Conservation (phyloP, 2,888 invertebrate genomes). For the Ophion ellenae region DNA sequence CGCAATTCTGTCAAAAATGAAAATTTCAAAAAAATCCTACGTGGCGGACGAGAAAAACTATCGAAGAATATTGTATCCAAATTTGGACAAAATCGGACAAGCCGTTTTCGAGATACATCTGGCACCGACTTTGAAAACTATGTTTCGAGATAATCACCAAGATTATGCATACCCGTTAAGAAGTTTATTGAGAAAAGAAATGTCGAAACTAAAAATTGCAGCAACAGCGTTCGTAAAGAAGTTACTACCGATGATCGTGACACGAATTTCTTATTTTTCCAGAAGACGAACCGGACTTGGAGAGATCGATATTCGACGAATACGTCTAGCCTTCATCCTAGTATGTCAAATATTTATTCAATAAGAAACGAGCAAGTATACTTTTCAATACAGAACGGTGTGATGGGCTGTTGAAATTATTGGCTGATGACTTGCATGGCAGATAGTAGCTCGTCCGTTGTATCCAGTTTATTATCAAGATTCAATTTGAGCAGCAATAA, state of each 20-base stretch:
- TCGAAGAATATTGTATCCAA: too few species aligned
- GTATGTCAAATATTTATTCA: conserved; percentile 2
- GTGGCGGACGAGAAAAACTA: too few species aligned
- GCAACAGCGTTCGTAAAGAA: neutral
- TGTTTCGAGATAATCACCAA: too few species aligned
- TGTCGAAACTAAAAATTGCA: neutral
- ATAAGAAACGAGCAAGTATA: conserved; percentile 11
- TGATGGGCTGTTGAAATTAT: conserved; percentile 1
- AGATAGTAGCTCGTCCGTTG: conserved; percentile 65
- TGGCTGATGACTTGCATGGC: conserved; percentile 58
- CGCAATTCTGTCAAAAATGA: too few species aligned
- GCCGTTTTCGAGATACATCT: too few species aligned
- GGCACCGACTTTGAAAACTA: too few species aligned
- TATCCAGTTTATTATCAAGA: conserved; percentile 73
- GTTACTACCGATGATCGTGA: neutral
- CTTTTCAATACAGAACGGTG: conserved; percentile 44
- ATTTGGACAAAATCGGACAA: too few species aligned
- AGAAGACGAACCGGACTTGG: conserved; percentile 58
- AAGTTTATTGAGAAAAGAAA: too few species aligned
- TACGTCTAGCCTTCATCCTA: conserved; percentile 1
- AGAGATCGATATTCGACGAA: conserved; percentile 53
- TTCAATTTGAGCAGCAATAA: conserved; percentile 76
- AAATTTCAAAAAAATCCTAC: too few species aligned
- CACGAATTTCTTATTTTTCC: conserved; percentile 43
- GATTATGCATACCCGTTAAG: too few species aligned